Evolutionary conservation across 2,888 invertebrate species (phyloP).

Genomic region (Caprella mutica): DNA sequence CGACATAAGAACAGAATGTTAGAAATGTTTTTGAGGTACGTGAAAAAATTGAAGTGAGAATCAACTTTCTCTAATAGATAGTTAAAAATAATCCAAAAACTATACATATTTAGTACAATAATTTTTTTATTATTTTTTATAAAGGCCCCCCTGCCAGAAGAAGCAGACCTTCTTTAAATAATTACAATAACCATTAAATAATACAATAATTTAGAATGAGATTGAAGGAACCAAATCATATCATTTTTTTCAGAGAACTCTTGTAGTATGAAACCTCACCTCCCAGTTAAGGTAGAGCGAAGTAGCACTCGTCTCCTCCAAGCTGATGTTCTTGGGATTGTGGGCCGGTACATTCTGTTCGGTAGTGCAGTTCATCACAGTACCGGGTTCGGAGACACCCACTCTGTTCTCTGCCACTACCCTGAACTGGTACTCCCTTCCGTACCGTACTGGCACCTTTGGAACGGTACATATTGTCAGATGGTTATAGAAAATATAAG

Average conservation of each 20-base stretch:
- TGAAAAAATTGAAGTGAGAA: too few relatives aligned
- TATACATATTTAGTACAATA: background rate
- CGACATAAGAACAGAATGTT: background rate
- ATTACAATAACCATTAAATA: background rate
- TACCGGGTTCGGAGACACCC: constrained; percentile 22
- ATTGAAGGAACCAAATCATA: background rate
- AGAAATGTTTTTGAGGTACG: too few relatives aligned
- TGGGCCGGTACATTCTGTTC: constrained; percentile 21
- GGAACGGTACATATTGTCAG: too few relatives aligned
- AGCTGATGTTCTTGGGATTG: constrained; percentile 19
- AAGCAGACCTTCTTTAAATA: too few relatives aligned
- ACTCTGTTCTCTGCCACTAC: constrained; percentile 32
- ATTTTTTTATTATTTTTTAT: background rate
- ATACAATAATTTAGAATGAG: background rate
- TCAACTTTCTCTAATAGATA: too few relatives aligned
- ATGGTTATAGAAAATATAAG: too few relatives aligned
- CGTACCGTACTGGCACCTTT: constrained; percentile 23
- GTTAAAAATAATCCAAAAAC: background rate
- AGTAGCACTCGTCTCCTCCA: constrained; percentile 13
- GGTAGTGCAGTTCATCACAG: constrained; percentile 12
- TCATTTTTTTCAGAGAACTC: background rate
- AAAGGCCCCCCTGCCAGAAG: too few relatives aligned
- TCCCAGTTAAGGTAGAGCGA: constrained; percentile 25
- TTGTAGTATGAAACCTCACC: constrained; percentile 7
- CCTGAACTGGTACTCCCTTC: constrained; percentile 26